These are phyloP conservation scores for Cepaea hortensis DNA, from an alignment of 2,888 invertebrate species.

Conservation along the genomic window DNA sequence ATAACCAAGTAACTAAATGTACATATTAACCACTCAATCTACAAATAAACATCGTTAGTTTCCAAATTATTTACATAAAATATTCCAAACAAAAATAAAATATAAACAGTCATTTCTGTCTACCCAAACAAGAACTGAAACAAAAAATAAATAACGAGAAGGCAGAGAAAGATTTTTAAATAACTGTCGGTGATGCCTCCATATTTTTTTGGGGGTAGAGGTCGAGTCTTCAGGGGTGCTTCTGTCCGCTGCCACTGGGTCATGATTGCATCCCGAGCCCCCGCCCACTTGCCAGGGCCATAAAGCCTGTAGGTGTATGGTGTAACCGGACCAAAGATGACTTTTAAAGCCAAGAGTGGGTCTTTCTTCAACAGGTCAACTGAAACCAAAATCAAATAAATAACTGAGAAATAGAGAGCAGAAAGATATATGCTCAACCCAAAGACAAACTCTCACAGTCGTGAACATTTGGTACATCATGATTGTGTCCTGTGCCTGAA, in stretches of 20 bases:
- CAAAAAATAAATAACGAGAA: conserved; percentile 5
- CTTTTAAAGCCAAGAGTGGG: conserved; percentile 61
- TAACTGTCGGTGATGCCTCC: not conserved
- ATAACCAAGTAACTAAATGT: too few species aligned
- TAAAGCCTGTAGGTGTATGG: conserved; percentile 75
- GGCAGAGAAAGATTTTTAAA: not conserved
- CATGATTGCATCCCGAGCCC: conserved; percentile 67
- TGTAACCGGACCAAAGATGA: conserved; percentile 71
- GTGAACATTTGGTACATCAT: too few species aligned
- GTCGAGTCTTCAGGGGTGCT: conserved; percentile 32
- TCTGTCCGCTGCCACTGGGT: not conserved
- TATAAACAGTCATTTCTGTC: not conserved
- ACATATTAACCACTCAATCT: too few species aligned
- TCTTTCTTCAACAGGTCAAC: conserved; percentile 61
- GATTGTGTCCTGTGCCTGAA: too few species aligned
- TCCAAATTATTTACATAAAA: too few species aligned
- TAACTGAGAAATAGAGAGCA: too few species aligned
- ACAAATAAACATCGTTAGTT: too few species aligned
- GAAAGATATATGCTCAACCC: too few species aligned
- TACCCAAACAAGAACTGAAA: conserved; percentile 15
- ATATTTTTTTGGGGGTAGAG: not conserved
- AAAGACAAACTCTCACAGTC: too few species aligned
- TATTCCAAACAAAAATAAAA: not conserved
- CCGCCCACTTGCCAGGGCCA: conserved; percentile 76
- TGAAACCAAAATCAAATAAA: conserved; percentile 43